Evolutionary conservation across 2,797 vertebrate genomes (phyloP).

Genomic region (Sebastolobus altivelis): DNA sequence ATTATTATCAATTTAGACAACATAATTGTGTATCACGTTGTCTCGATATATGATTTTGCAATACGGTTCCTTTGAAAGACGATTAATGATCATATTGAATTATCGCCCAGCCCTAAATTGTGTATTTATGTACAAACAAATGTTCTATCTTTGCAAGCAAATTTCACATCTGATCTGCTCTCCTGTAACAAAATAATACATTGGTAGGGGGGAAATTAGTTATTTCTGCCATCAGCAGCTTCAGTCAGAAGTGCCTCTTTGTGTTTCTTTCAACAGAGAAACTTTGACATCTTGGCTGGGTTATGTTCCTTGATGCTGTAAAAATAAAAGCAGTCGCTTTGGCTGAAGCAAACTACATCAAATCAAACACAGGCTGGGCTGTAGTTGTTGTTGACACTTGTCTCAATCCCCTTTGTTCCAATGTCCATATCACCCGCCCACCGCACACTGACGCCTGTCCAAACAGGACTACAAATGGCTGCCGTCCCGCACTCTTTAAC

Average conservation of each 20-base stretch:
- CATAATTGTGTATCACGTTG: too few relatives aligned
- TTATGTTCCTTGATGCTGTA: constrained; percentile 50
- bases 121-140: not conserved
- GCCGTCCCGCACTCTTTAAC: constrained; percentile 64
- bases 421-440: constrained; percentile 74
- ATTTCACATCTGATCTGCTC: not conserved
- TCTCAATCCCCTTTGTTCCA: constrained; percentile 80
- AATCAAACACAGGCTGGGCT: constrained; percentile 63
- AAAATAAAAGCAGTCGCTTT: constrained; percentile 41
- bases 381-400: constrained; percentile 62
- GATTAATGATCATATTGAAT: not conserved
- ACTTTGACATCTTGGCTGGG: constrained; percentile 42
- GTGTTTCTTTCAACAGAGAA: constrained; percentile 24
- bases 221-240: not conserved
- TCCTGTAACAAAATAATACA: not conserved
- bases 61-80: too few relatives aligned
- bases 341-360: constrained; percentile 59
- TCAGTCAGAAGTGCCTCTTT: not conserved
- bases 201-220: fast-evolving
- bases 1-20: too few relatives aligned
- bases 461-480: constrained; percentile 71
- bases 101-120: not conserved
- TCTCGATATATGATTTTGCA: too few relatives aligned
- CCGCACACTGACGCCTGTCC: constrained; percentile 59
- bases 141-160: not conserved